Percentiles rank a stretch among this genome's conserved stretches.
phyloP scores from a whole-genome alignment of 2,888 invertebrate genomes.

The Marasmarcha lunaedactyla region DNA sequence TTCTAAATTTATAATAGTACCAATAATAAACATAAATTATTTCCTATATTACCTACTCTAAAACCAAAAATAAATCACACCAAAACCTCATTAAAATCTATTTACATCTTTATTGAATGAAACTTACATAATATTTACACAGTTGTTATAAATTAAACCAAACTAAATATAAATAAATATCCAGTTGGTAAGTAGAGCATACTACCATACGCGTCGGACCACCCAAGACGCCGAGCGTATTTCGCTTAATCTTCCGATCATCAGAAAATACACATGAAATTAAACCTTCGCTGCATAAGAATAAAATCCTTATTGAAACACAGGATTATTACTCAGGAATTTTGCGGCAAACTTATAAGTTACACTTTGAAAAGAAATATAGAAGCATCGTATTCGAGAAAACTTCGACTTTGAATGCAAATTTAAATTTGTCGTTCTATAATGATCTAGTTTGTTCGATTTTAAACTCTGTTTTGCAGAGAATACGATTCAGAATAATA shows the following conservation, averaged over 20 bases:
- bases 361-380: background rate
- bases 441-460: background rate
- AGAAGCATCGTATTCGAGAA: background rate
- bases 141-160: background rate
- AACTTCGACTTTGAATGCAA: background rate
- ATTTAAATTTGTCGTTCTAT: background rate
- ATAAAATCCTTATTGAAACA: background rate
- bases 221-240: background rate
- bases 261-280: background rate
- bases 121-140: background rate
- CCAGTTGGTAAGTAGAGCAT: background rate
- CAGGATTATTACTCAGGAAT: background rate
- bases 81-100: too few species aligned
- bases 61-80: too few species aligned
- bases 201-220: background rate
- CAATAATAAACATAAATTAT: too few species aligned
- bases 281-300: background rate
- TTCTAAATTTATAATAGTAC: too few species aligned
- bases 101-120: background rate
- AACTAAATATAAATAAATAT: conserved; percentile 4
- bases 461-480: background rate
- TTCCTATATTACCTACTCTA: too few species aligned
- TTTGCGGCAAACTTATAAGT: background rate
- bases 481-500: too few species aligned
- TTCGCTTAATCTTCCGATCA: background rate